phyloP scores from a whole-genome alignment of 92 coral and sea anemone species.

The Palythoa grandis region DNA sequence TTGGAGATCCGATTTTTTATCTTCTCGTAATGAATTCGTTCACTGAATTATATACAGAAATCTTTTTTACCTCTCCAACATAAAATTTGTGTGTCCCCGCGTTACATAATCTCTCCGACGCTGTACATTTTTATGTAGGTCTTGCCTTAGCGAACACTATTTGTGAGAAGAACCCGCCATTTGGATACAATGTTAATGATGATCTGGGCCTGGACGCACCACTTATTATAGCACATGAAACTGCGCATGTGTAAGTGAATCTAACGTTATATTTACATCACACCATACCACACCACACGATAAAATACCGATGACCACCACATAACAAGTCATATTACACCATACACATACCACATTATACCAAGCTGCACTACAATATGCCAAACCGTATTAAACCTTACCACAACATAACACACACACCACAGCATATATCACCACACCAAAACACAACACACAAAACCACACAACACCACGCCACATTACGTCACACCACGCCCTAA shows the following conservation, averaged over 20 bases:
- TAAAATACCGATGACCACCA: no score
- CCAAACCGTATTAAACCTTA: no score
- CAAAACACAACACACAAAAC: background rate
- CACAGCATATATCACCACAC: background rate
- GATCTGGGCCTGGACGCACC: conserved; percentile 29
- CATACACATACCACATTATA: background rate
- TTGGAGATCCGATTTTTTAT: no score
- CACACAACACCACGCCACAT: background rate
- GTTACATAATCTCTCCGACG: background rate
- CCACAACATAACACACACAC: no score
- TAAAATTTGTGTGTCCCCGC: background rate
- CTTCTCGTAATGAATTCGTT: no score
- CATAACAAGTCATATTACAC: background rate
- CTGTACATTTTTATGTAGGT: background rate
- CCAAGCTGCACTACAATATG: background rate
- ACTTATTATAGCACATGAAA: conserved; percentile 37
- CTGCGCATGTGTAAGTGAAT: conserved; percentile 32
- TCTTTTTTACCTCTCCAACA: background rate
- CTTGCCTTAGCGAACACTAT: conserved; percentile 13
- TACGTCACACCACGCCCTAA: background rate
- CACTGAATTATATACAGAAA: no score
- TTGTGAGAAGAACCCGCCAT: conserved; percentile 27
- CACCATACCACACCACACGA: background rate
- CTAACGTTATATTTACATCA: background rate
- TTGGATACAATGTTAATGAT: conserved; percentile 22